Conservation (phyloP, 1,140 invertebrate species). For the Drosophila micromelanica region DNA sequence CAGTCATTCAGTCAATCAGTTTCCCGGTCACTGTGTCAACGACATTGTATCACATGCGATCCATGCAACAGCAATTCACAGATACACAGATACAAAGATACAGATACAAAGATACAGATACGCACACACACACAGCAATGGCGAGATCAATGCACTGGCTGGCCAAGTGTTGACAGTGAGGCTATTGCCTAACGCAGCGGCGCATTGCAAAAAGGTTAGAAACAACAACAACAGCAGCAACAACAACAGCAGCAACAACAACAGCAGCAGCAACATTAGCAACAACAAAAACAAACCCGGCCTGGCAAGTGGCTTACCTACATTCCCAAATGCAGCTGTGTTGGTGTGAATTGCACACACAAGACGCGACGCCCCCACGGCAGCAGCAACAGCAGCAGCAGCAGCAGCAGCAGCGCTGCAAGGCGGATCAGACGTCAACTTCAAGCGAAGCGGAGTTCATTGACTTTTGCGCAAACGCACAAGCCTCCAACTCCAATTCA, state of each 20-base stretch:
- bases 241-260: constrained; percentile 22
- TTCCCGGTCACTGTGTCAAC: constrained; percentile 80
- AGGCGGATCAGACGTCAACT: constrained; percentile 43
- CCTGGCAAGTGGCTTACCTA: constrained; percentile 75
- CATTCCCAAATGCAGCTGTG: constrained; percentile 62
- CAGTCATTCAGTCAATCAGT: constrained; percentile 77
- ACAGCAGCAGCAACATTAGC: constrained; percentile 10
- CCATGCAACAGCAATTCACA: constrained; percentile 33
- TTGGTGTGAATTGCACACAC: constrained; percentile 67
- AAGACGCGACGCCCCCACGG: constrained; percentile 43
- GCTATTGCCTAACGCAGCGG: constrained; percentile 70
- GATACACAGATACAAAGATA: constrained; percentile 16
- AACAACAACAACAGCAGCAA: constrained; percentile 49
- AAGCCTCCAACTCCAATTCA: constrained; percentile 81
- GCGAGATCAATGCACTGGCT: constrained; percentile 75
- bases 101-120: constrained; percentile 1
- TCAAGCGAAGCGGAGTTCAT: constrained; percentile 66
- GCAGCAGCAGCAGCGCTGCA: constrained; percentile 30
- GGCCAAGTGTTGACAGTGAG: constrained; percentile 68
- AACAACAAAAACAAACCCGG: constrained; percentile 36
- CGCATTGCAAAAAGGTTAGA: constrained; percentile 75
- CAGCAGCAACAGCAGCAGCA: constrained; percentile 30
- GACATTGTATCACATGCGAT: constrained; percentile 75
- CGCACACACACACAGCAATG: constrained; percentile 41
- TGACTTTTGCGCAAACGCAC: constrained; percentile 81